Conservation (phyloP, 2,113 vertebrate genomes). For the Numida meleagris region DNA sequence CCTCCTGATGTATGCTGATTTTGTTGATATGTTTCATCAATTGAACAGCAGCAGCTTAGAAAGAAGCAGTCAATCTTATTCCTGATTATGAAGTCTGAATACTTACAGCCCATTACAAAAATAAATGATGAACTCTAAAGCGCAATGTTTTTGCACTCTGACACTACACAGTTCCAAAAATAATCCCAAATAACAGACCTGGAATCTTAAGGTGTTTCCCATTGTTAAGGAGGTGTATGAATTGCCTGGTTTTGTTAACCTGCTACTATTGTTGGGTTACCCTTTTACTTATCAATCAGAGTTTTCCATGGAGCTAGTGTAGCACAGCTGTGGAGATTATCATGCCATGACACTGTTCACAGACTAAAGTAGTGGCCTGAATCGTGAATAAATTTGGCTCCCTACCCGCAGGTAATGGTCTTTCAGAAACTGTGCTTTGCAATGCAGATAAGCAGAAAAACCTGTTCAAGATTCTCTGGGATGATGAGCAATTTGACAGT, state of each 20-base stretch:
- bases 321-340: background rate
- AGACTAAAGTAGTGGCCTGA: background rate
- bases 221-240: background rate
- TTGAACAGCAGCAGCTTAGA: conserved; percentile 5
- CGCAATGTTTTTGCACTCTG: background rate
- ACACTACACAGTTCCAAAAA: background rate
- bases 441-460: background rate
- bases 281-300: background rate
- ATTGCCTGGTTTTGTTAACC: background rate
- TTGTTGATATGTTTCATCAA: conserved; percentile 41
- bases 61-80: conserved; percentile 40
- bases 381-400: background rate
- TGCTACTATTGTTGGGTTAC: background rate
- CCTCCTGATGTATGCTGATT: conserved; percentile 58
- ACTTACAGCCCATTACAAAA: background rate
- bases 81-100: conserved; percentile 19
- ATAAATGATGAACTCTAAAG: background rate
- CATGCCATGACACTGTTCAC: background rate
- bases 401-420: background rate
- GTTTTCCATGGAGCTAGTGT: background rate
- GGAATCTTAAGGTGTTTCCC: background rate
- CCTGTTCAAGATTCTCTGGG: background rate
- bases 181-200: background rate
- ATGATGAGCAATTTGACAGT: background rate
- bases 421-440: background rate